Evolutionary conservation across 2,797 vertebrate genomes (phyloP).

Genomic region (Peromyscus nudipes): DNA sequence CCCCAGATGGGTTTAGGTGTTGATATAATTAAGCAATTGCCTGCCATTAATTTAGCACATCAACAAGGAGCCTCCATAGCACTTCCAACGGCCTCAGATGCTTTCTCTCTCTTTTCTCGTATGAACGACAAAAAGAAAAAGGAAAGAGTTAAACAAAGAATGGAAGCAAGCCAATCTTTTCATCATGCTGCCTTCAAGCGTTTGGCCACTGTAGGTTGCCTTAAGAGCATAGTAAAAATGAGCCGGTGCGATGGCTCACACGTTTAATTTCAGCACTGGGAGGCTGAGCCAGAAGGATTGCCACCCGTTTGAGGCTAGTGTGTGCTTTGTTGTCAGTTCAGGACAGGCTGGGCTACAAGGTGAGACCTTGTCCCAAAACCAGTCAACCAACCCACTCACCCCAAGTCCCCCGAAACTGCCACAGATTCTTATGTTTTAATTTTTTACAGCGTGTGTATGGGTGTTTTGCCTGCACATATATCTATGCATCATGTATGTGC

Average conservation of each 20-base stretch:
- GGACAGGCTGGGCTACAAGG: background rate
- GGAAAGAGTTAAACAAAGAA: background rate
- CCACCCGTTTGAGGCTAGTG: background rate
- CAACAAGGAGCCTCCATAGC: background rate
- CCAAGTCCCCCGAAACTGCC: background rate
- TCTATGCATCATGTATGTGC: background rate
- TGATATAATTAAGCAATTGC: slow-evolving; percentile 39
- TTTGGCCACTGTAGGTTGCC: background rate
- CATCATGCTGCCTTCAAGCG: background rate
- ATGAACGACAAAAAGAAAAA: background rate
- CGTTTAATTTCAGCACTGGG: background rate
- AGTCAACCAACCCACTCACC: background rate
- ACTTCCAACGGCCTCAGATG: slow-evolving; percentile 3
- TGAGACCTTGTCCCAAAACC: background rate
- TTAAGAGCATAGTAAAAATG: background rate
- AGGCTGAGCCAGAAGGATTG: background rate
- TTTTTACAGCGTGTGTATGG: background rate
- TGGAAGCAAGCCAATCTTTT: slow-evolving; percentile 48
- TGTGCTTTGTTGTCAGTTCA: background rate
- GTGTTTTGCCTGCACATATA: background rate
- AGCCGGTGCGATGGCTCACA: background rate
- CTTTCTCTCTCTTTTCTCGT: slow-evolving; percentile 13
- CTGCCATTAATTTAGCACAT: slow-evolving; percentile 61
- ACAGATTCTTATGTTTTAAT: background rate
- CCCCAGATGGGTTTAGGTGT: slow-evolving; percentile 4